Evolutionary conservation across 2,888 invertebrate genomes (phyloP), one percentile per base, ranked within the genome.

Genomic region (Ornithoptera alexandrae): DNA sequence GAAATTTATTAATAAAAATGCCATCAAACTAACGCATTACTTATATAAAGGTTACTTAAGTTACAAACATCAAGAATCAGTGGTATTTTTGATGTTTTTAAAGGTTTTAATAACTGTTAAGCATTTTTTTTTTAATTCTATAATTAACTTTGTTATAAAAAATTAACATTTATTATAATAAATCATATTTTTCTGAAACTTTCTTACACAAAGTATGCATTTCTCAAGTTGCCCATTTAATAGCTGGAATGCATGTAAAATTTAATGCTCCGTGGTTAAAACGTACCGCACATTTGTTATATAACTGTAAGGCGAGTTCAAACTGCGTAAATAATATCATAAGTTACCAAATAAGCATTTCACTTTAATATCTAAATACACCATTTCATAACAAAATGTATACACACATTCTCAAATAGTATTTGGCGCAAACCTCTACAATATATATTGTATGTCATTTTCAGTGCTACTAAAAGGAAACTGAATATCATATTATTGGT

Each of bases 231-330:
- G 50, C 15, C 50, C 50, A 50, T 64, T 69, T 65, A 56, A 39
- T 53, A 64, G 65, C 53, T 69, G 65, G 57, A 69, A 56, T 69
- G 61, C 60, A 20, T 65, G 61, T 61, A 61, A 58, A 66, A 70
- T 66, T 65, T 62, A 70, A 65, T 65, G 65, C 66, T 65, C 66
- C 66, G 66, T 66, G 30, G 46, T 66, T 30, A 62, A 68, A 62
- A 65, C 57, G 57, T 5, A 69, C 46, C 46, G 15, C 62, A 18
- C 20, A 50, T 39, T n/a, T 36, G 53, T 70, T 66, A 70, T 62
- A 62, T 66, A 70, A 69, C 24, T 53, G 24, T 30, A 62, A 22
- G 30, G 57, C 56, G 57, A 65, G 65, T 69, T 69, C 17, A 15
- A 56, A 58, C 36, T 46, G 56, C 57, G 56, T 67, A 39, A 62